Evolutionary conservation across 1,140 invertebrate genomes (phyloP).

Genomic region (Chymomyza costata): DNA sequence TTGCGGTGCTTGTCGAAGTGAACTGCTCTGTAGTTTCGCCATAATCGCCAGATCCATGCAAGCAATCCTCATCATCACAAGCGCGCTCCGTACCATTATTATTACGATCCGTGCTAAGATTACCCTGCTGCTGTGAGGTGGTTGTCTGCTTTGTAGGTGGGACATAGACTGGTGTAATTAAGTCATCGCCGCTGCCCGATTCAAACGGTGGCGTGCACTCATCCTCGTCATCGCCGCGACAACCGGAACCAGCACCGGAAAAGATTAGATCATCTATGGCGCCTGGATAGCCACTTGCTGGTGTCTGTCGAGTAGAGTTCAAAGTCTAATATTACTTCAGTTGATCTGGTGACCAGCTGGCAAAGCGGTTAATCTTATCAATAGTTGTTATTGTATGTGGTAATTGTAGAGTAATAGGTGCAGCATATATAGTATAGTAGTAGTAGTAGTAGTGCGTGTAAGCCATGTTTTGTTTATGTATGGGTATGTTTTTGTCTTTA

Average conservation of each 20-base stretch:
- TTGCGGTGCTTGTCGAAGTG: conserved; percentile 79
- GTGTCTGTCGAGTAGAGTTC: conserved; percentile 81
- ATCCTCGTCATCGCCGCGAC: conserved; percentile 89
- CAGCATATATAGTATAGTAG: too few species aligned
- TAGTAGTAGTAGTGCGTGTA: too few species aligned
- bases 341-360: conserved; percentile 54
- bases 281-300: conserved; percentile 86
- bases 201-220: conserved; percentile 90
- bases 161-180: conserved; percentile 94
- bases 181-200: conserved; percentile 88
- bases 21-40: conserved; percentile 80
- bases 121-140: conserved; percentile 76
- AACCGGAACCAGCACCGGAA: conserved; percentile 91
- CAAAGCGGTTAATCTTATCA: too few species aligned
- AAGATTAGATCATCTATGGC: conserved; percentile 90
- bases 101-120: conserved; percentile 42
- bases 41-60: conserved; percentile 83
- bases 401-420: too few species aligned
- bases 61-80: conserved; percentile 90
- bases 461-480: too few species aligned
- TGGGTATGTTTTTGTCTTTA: too few species aligned
- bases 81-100: conserved; percentile 76
- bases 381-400: conserved; percentile 49
- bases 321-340: conserved; percentile 69
- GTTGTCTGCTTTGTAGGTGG: conserved; percentile 86